Evolutionary conservation across 2,888 invertebrate genomes (phyloP).

Genomic region (Taphrorychus bicolor): DNA sequence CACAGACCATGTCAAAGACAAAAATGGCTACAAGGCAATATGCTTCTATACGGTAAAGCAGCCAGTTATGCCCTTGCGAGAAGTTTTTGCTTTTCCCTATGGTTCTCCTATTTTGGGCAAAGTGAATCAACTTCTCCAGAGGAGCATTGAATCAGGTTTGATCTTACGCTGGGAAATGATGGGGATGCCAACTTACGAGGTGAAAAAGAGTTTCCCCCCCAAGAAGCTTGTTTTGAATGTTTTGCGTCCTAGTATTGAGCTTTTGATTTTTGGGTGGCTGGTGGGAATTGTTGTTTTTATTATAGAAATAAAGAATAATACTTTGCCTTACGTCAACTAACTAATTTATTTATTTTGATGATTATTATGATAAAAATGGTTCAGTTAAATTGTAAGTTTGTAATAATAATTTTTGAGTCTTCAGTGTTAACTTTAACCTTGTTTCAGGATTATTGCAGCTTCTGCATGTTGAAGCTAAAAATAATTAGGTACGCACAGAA

Average conservation of each 20-base stretch:
- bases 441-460: too few species aligned
- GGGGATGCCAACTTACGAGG: background rate
- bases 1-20: background rate
- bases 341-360: too few species aligned
- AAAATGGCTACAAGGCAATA: slow-evolving; percentile 16
- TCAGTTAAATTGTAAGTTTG: too few species aligned
- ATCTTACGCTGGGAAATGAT: slow-evolving; percentile 10
- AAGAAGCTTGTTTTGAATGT: background rate
- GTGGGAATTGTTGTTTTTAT: too few species aligned
- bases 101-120: slow-evolving; percentile 14
- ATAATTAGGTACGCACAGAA: too few species aligned
- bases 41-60: slow-evolving; percentile 18
- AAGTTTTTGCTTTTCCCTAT: slow-evolving; percentile 3
- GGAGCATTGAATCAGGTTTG: slow-evolving; percentile 17
- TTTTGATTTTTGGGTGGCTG: too few species aligned
- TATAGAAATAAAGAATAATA: too few species aligned
- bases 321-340: too few species aligned
- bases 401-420: too few species aligned
- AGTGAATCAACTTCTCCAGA: slow-evolving; percentile 10
- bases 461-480: too few species aligned
- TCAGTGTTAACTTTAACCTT: too few species aligned
- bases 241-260: background rate
- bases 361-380: too few species aligned
- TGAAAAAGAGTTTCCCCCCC: background rate
- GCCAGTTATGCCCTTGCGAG: background rate